phyloP scores from a whole-genome alignment of 2,113 vertebrate genomes.

The Prinia subflava region DNA sequence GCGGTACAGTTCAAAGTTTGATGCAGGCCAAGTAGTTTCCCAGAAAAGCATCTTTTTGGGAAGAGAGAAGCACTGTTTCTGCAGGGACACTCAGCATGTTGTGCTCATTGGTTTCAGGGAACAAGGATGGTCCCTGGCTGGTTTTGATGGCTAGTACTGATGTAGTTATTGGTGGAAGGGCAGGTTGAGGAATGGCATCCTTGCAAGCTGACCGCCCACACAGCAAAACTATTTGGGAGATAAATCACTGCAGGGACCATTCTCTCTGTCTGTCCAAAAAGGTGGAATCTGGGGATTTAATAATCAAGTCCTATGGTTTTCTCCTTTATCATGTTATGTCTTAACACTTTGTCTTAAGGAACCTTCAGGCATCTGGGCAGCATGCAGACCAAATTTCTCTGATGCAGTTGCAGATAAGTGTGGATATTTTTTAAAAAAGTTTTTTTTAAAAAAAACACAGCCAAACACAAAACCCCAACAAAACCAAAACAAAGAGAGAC shows the following conservation, averaged over 20 bases:
- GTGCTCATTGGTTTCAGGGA: neutral
- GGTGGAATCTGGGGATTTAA: neutral
- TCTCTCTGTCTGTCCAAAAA: neutral
- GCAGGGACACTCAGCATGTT: neutral
- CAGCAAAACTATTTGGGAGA: neutral
- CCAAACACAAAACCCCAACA: neutral
- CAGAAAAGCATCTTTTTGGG: neutral
- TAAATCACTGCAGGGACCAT: neutral
- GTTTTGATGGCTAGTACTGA: neutral
- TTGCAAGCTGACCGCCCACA: neutral
- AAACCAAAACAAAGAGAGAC: rapidly evolving
- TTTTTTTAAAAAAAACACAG: neutral
- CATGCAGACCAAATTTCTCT: neutral
- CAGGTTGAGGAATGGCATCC: neutral
- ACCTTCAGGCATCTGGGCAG: neutral
- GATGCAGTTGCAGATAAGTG: neutral
- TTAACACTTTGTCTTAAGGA: neutral
- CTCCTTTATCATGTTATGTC: neutral
- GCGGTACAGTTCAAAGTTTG: neutral
- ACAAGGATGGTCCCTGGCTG: neutral
- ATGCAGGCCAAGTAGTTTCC: neutral
- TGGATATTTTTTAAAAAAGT: neutral
- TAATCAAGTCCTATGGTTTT: neutral
- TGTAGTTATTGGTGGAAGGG: neutral
- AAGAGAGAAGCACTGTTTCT: neutral